Evolutionary conservation across 1,140 invertebrate species (phyloP).

Genomic region (Pristionchus pacificus): DNA sequence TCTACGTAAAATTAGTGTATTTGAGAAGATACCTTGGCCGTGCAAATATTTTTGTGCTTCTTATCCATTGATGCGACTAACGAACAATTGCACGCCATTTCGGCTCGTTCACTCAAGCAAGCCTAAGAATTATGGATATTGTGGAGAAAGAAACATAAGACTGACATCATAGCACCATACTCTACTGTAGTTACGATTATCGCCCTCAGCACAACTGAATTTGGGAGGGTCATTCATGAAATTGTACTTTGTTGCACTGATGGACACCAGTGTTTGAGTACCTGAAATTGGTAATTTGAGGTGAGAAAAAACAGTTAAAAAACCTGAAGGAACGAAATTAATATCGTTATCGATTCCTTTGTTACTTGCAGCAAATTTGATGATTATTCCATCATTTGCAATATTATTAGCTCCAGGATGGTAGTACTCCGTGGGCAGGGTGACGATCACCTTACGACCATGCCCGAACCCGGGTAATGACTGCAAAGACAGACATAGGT

Average conservation of each 20-base stretch:
- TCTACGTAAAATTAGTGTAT: not conserved
- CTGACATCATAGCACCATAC: conserved; percentile 49
- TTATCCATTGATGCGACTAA: conserved; percentile 38
- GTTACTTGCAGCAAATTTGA: conserved; percentile 44
- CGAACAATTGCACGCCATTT: conserved; percentile 46
- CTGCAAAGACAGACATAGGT: too few species aligned
- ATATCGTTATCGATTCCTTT: conserved; percentile 49
- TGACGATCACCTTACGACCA: conserved; percentile 37
- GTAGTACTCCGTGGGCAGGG: conserved; percentile 41
- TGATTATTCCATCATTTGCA: conserved; percentile 46
- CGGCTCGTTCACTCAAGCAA: conserved; percentile 20
- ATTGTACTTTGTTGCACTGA: conserved; percentile 48
- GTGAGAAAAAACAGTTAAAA: not conserved
- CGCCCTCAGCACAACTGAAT: conserved; percentile 42
- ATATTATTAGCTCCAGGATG: conserved; percentile 48
- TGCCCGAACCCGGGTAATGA: conserved; percentile 45
- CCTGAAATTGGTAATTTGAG: conserved; percentile 21
- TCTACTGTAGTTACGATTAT: conserved; percentile 36
- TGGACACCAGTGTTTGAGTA: conserved; percentile 48
- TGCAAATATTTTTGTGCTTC: conserved; percentile 38
- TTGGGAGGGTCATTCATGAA: conserved; percentile 50
- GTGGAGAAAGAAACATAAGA: not conserved
- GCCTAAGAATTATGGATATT: not conserved
- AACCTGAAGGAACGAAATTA: conserved; percentile 40
- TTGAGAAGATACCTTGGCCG: conserved; percentile 22